Evolutionary conservation across 2,113 vertebrate genomes (phyloP).

Genomic region (Gnathonemus echidnorhynchus): DNA sequence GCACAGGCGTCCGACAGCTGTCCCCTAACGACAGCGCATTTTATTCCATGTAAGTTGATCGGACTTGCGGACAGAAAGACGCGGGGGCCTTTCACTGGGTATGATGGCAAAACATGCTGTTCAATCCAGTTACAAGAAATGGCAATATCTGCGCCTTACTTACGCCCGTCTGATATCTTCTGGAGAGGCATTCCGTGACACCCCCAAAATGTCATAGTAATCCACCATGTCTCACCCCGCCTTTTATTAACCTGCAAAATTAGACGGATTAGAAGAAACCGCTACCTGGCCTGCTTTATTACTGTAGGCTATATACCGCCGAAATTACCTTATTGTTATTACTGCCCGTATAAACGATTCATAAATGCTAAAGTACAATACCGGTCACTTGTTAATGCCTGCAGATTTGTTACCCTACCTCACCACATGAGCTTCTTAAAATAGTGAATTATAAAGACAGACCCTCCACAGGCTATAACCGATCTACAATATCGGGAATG

Average conservation of each 20-base stretch:
- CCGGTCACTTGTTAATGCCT: neutral
- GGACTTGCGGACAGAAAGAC: neutral
- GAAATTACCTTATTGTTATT: neutral
- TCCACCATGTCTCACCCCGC: constrained; percentile 67
- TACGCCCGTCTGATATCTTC: constrained; percentile 89
- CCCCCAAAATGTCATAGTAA: constrained; percentile 77
- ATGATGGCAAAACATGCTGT: neutral
- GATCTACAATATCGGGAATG: neutral
- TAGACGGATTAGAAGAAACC: neutral
- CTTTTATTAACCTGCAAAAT: constrained; percentile 27
- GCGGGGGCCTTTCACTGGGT: neutral
- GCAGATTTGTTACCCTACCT: neutral
- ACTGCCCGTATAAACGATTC: neutral
- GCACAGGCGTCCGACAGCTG: neutral
- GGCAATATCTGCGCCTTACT: constrained; percentile 43
- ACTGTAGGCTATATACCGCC: neutral
- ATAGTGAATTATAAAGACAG: neutral
- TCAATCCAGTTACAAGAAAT: neutral
- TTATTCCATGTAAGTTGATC: neutral
- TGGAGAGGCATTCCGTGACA: constrained; percentile 66
- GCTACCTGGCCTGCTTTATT: neutral
- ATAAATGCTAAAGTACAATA: neutral
- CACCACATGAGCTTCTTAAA: neutral
- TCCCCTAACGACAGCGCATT: neutral
- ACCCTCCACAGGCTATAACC: neutral